phyloP scores from a whole-genome alignment of 1,140 invertebrate genomes.

The Psilanteris sp. region DNA sequence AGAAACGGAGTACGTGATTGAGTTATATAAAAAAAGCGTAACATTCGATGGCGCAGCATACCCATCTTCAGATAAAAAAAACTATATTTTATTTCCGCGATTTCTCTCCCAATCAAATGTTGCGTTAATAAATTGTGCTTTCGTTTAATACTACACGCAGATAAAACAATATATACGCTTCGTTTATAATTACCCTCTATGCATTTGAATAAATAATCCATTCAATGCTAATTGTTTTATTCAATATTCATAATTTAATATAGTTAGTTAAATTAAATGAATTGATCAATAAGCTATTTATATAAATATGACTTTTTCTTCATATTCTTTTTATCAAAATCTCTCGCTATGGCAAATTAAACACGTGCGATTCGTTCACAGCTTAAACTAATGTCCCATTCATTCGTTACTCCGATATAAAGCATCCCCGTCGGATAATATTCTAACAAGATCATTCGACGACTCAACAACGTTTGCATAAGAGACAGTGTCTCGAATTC shows the following conservation, averaged over 20 bases:
- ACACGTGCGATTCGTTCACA: constrained; percentile 1
- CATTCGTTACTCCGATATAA: constrained; percentile 70
- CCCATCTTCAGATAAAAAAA: too few relatives aligned
- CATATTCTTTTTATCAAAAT: constrained; percentile 10
- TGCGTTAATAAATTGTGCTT: constrained; percentile 37
- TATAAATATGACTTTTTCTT: constrained; percentile 6
- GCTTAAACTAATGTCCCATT: constrained; percentile 26
- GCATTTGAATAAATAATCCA: constrained; percentile 36
- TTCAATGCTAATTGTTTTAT: constrained; percentile 8
- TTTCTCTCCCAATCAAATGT: too few relatives aligned
- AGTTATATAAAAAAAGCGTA: too few relatives aligned
- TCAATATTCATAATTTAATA: constrained; percentile 18
- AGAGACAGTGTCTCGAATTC: constrained; percentile 71
- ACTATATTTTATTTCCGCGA: too few relatives aligned
- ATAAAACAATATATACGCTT: constrained; percentile 19
- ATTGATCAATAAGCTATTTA: constrained; percentile 27
- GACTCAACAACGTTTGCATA: constrained; percentile 77
- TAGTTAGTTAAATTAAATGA: constrained; percentile 18
- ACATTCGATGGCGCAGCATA: too few relatives aligned
- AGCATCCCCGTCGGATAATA: constrained; percentile 70
- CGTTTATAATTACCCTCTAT: too few relatives aligned
- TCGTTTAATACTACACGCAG: constrained; percentile 27
- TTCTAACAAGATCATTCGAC: constrained; percentile 75
- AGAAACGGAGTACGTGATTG: too few relatives aligned
- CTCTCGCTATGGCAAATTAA: not conserved